Evolutionary conservation across 2,888 invertebrate species (phyloP).

Genomic region (Andrena hattorfiana): DNA sequence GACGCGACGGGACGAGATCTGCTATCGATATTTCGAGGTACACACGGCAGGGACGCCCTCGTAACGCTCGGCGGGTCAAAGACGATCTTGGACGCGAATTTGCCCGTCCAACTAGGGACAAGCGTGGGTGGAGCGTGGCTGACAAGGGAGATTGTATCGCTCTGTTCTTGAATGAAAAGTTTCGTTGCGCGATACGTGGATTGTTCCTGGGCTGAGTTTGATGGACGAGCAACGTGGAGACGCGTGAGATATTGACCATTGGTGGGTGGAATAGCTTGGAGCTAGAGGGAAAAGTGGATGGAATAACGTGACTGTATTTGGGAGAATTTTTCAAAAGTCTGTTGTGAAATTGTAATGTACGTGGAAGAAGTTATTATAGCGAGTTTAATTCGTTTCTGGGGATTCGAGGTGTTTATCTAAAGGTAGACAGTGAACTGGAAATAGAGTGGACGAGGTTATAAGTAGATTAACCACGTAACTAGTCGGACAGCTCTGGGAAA

Average conservation of each 20-base stretch:
- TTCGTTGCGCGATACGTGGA: neutral
- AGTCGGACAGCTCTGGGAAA: neutral
- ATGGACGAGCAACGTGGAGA: constrained; percentile 7
- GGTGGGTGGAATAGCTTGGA: neutral
- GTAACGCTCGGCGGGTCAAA: too few relatives aligned
- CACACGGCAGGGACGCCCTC: neutral
- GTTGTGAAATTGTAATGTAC: neutral
- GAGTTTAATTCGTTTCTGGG: too few relatives aligned
- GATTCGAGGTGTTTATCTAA: neutral
- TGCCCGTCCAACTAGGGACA: too few relatives aligned
- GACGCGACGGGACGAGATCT: constrained; percentile 20
- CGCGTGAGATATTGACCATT: neutral
- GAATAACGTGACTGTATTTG: neutral
- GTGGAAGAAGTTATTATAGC: neutral
- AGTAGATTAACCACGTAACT: neutral
- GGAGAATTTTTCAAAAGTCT: neutral
- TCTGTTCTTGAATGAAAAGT: neutral
- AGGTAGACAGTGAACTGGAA: neutral
- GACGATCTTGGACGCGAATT: too few relatives aligned
- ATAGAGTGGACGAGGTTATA: neutral
- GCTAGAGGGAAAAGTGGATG: neutral
- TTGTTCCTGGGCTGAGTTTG: neutral
- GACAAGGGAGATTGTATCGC: neutral
- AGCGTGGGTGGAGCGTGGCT: too few relatives aligned
- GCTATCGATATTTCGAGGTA: constrained; percentile 40